A percentile compares a stretch with the other conserved stretches of the same genome.
phyloP scores from a whole-genome alignment of 2,113 vertebrate species.

The Lepidothrix coronata region DNA sequence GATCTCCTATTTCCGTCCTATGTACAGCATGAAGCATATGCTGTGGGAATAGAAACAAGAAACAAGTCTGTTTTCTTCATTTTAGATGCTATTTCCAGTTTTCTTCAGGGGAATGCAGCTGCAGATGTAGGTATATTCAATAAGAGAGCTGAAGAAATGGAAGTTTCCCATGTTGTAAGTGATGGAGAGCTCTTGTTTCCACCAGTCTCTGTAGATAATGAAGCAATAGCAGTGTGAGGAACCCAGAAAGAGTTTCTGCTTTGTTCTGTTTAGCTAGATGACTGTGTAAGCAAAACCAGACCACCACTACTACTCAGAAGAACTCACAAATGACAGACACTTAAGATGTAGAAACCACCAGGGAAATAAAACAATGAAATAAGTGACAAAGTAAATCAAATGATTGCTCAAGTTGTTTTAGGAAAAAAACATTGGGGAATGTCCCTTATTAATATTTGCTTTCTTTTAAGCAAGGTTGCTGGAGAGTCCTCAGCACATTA shows the following conservation, averaged over 20 bases:
- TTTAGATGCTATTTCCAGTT: neutral
- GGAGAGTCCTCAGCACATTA: neutral
- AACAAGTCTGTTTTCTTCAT: slow-evolving; percentile 1
- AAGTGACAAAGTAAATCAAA: neutral
- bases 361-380: neutral
- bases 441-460: neutral
- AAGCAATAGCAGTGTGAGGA: neutral
- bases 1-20: neutral
- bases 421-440: neutral
- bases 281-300: neutral
- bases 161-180: neutral
- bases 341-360: neutral
- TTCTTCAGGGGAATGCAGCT: neutral
- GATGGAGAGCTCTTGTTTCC: neutral
- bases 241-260: neutral
- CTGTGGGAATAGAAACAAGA: neutral
- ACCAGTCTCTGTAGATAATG: neutral
- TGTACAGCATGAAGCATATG: neutral
- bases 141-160: neutral
- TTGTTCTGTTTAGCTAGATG: neutral
- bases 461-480: neutral
- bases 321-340: neutral
- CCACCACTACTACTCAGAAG: neutral
- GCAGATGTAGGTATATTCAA: neutral
- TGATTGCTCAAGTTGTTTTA: neutral